Base-by-base conservation (phyloP, 1,140 invertebrate species). In the Drosophila triauraria region DNA sequence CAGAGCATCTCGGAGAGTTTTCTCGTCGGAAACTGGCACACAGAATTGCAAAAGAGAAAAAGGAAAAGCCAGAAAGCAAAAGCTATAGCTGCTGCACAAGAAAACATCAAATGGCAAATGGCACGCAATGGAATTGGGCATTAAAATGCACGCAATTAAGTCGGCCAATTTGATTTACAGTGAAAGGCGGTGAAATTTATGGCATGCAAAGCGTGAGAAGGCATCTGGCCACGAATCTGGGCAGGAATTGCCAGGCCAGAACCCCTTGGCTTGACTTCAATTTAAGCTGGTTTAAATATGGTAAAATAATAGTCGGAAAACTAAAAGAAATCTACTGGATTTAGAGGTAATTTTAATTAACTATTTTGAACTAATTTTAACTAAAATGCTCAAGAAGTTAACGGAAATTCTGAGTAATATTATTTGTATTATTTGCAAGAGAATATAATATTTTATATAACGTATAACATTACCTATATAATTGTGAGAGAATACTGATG, bases 141-240 rank as follows among this genome's bases (percentile, higher is more conserved):
- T 86, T 87, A 75, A 85, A 86, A 85, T 86, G 79, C 83, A 86
- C 75, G 77, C 82, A 87, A 85, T 79, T 79, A 82, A 82, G 65
- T 87, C 51, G 76, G 43, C 67, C 80, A 87, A 87, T 87, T 54
- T 86, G 82, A 86, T 87, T 83, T 86, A 80, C 75, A 86, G 83
- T 86, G 83, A 86, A 86, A 86, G 83, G 83, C 80, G 82, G 83
- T 86, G 83, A 86, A 86, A 86, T 87, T 87, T 83, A 88, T 80
- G 76, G 82, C 75, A 87, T 86, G 80, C 71, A 82, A 77, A 87
- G 84, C 84, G 80, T 88, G 76, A 87, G 83, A 86, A 82, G 59
- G 42, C 40, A 27, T 17, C 38, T 46, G 23, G 46, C 9, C 27
- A n/a, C 32, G 32, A 54, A 20, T 35, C 4, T 12, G 27, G 25